Evolutionary conservation across 1,140 invertebrate species (phyloP).

Genomic region (Pogonognathellus flavescens): DNA sequence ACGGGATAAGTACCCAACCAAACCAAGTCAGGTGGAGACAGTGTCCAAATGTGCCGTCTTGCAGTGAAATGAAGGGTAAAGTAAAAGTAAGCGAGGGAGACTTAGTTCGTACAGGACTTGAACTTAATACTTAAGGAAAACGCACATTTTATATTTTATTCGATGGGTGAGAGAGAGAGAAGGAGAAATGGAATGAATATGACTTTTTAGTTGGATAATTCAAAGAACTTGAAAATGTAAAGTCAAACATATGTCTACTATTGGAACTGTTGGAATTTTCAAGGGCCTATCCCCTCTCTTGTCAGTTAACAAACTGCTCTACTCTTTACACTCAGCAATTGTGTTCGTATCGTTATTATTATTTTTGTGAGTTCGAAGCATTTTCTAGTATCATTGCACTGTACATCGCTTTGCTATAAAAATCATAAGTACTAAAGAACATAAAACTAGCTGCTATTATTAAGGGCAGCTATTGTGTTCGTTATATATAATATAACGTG

Average conservation of each 20-base stretch:
- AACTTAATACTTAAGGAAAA: no score
- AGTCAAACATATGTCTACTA: no score
- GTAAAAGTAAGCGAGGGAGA: slow-evolving; percentile 17
- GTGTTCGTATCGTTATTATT: background rate
- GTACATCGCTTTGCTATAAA: background rate
- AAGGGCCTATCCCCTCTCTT: background rate
- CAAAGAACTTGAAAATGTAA: no score
- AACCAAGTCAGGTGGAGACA: background rate
- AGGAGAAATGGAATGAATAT: background rate
- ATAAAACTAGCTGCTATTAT: no score
- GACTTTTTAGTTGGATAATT: no score
- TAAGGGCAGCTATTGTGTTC: no score
- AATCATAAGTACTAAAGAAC: no score
- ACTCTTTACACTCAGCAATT: slow-evolving; percentile 5
- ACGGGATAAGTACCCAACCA: slow-evolving; percentile 20
- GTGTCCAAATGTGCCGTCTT: background rate
- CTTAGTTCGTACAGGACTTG: background rate
- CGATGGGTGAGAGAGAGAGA: background rate
- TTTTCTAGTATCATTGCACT: background rate
- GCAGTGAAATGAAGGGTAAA: slow-evolving; percentile 17
- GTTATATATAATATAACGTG: no score
- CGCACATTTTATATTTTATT: no score
- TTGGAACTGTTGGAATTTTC: background rate
- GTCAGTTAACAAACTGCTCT: slow-evolving; percentile 9
- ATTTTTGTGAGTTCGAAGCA: background rate